Conservation (phyloP, 2,888 invertebrate species). For the Drosophila prostipennis region DNA sequence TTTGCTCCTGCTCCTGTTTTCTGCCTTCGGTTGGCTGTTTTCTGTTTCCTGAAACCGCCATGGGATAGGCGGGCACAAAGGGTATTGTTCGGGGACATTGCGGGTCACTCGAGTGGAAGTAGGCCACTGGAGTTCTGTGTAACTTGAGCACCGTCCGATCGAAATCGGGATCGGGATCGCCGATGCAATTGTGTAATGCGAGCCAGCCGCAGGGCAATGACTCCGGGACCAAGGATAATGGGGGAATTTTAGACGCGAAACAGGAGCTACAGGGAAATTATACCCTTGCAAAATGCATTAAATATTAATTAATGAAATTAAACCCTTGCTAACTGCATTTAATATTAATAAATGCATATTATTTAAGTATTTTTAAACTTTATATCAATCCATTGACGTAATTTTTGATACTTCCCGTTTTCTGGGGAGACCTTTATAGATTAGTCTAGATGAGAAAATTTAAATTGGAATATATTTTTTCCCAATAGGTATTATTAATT, state of each 20-base stretch:
- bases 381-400: too few species aligned
- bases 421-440: too few species aligned
- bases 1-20: constrained; percentile 19
- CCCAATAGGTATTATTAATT: too few species aligned
- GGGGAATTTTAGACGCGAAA: constrained; percentile 13
- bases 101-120: constrained; percentile 71
- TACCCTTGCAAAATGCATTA: not conserved
- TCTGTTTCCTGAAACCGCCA: constrained; percentile 4
- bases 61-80: constrained; percentile 40
- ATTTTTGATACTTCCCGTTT: too few species aligned
- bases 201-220: constrained; percentile 64
- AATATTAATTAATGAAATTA: not conserved
- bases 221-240: constrained; percentile 70
- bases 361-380: not conserved
- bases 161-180: constrained; percentile 13
- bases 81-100: constrained; percentile 56
- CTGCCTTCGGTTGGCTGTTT: not conserved
- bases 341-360: not conserved
- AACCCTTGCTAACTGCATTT: not conserved
- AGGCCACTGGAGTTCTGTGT: constrained; percentile 75
- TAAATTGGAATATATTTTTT: too few species aligned
- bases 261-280: not conserved
- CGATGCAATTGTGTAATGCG: constrained; percentile 73
- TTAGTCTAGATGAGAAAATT: too few species aligned
- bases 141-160: constrained; percentile 52